Conservation (phyloP, 2,888 invertebrate species). For the Eupithecia insigniata region DNA sequence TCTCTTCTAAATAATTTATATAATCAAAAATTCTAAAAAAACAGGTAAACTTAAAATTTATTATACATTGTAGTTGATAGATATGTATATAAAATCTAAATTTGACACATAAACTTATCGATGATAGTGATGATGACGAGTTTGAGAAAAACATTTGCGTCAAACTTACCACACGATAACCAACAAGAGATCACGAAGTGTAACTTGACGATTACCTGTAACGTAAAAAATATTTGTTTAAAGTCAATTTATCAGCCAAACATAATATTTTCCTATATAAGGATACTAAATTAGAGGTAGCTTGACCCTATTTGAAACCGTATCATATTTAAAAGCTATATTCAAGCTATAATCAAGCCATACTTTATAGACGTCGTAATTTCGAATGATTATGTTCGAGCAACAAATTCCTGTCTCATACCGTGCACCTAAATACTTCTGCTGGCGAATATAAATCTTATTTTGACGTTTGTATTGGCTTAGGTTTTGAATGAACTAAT, state of each 20-base stretch:
- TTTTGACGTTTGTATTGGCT: conserved; percentile 3
- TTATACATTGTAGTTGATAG: too few relatives aligned
- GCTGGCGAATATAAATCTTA: neutral
- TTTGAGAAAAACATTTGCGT: conserved; percentile 2
- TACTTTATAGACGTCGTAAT: conserved; percentile 27
- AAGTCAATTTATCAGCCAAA: neutral
- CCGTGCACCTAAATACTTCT: conserved; percentile 29
- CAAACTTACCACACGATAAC: conserved; percentile 27
- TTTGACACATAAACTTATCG: neutral
- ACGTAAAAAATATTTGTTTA: conserved; percentile 28
- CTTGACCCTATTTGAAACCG: conserved; percentile 1
- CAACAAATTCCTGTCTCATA: conserved; percentile 33
- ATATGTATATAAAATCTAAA: too few relatives aligned
- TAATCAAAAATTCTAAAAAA: too few relatives aligned
- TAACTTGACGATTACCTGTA: conserved; percentile 37
- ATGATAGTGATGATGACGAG: neutral
- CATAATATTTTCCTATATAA: neutral
- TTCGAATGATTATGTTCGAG: conserved; percentile 20
- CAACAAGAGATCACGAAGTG: conserved; percentile 19
- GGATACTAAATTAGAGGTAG: neutral
- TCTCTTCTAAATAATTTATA: too few relatives aligned
- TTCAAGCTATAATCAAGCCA: conserved; percentile 23
- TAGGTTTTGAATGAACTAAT: neutral
- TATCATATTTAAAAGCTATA: conserved; percentile 18
- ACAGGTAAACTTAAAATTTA: too few relatives aligned